Evolutionary conservation across 2,797 vertebrate genomes (phyloP).

Genomic region (Megaceryle alcyon): DNA sequence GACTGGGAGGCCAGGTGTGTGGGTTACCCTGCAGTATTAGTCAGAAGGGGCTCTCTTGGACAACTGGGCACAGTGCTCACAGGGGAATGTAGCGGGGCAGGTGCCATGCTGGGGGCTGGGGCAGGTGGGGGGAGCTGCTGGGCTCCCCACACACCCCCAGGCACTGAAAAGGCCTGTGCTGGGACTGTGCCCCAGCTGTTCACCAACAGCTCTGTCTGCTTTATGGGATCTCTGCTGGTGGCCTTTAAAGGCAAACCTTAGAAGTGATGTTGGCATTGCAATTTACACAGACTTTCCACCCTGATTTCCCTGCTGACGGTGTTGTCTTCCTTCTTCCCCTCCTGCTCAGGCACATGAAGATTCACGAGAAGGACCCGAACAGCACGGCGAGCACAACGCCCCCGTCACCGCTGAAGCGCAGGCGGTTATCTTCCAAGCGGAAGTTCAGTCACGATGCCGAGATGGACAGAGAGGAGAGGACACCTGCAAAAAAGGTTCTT

Average conservation of each 20-base stretch:
- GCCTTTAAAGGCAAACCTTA: conserved; percentile 10
- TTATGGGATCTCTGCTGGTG: not conserved
- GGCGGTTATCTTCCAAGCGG: conserved; percentile 87
- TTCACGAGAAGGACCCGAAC: conserved; percentile 92
- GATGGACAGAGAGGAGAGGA: conserved; percentile 82
- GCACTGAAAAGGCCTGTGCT: accelerated
- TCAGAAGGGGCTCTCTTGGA: not conserved
- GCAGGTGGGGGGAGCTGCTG: not conserved
- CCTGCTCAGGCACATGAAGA: conserved; percentile 93
- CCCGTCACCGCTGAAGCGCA: conserved; percentile 87
- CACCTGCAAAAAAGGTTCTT: conserved; percentile 89
- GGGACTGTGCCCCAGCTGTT: not conserved
- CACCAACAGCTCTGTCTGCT: accelerated
- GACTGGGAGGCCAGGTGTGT: not conserved
- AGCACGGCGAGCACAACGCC: conserved; percentile 82
- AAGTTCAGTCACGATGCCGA: conserved; percentile 86
- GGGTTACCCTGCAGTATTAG: not conserved
- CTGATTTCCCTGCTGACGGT: not conserved
- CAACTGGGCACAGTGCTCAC: accelerated
- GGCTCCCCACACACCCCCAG: accelerated
- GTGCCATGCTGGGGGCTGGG: no score
- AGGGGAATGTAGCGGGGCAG: not conserved
- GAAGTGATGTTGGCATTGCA: not conserved
- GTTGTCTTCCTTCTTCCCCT: not conserved
- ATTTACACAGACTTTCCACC: accelerated